phyloP scores from a whole-genome alignment of 2,888 invertebrate genomes.

The Pseudococcus jackbeardsleyi region DNA sequence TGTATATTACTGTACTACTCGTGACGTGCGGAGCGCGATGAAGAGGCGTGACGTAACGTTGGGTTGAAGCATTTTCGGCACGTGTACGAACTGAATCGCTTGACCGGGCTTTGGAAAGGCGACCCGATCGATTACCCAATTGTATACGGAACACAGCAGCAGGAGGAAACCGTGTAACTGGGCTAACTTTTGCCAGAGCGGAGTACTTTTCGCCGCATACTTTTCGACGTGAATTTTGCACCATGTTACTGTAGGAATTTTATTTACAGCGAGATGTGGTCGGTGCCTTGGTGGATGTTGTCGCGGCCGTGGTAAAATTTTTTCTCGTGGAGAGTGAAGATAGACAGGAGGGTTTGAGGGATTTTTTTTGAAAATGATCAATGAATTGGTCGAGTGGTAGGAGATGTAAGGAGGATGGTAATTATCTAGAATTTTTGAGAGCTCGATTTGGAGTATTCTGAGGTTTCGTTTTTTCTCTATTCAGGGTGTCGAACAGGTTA shows the following conservation, averaged over 20 bases:
- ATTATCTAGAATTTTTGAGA: no score
- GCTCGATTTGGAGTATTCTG: no score
- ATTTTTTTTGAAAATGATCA: no score
- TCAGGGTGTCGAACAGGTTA: no score
- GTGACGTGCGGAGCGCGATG: neutral
- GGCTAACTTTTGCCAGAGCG: slow-evolving; percentile 56
- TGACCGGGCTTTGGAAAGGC: slow-evolving; percentile 58
- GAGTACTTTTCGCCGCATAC: neutral
- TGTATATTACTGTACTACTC: neutral
- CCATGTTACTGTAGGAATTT: neutral
- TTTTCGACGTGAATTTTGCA: slow-evolving; percentile 1
- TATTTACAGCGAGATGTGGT: neutral
- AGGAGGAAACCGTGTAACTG: slow-evolving; percentile 60
- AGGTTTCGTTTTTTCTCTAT: no score
- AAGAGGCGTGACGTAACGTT: slow-evolving; percentile 27
- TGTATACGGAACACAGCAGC: slow-evolving; percentile 56
- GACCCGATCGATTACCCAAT: slow-evolving; percentile 63
- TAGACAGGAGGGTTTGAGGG: no score
- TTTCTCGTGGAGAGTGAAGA: no score
- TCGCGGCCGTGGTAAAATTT: neutral
- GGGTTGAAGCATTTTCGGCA: slow-evolving; percentile 56
- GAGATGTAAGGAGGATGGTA: no score
- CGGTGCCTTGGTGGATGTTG: neutral
- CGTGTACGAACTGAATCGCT: slow-evolving; percentile 62
- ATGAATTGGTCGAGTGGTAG: no score